Conservation (phyloP, 2,888 invertebrate genomes). For the Andricus curvator region DNA sequence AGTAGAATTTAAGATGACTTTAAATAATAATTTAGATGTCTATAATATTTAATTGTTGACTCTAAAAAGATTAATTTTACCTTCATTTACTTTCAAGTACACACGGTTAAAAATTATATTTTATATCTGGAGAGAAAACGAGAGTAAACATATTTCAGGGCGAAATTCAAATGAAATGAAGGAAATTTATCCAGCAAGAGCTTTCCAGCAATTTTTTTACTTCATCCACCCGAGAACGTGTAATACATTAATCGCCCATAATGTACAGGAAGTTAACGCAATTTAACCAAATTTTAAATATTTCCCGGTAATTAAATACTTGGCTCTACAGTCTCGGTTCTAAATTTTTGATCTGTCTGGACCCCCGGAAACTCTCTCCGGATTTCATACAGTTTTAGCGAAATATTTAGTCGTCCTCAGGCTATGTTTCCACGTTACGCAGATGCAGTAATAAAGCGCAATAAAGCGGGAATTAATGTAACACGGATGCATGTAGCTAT, state of each 20-base stretch:
- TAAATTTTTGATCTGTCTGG: constrained; percentile 17
- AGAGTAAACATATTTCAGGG: background rate
- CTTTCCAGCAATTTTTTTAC: background rate
- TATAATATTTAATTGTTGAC: background rate
- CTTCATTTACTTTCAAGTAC: background rate
- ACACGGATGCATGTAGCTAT: constrained; percentile 29
- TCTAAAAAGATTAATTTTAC: background rate
- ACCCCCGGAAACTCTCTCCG: constrained; percentile 6
- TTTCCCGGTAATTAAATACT: constrained; percentile 25
- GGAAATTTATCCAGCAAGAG: background rate
- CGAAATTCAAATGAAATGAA: background rate
- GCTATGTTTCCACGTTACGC: background rate
- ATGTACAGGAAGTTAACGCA: background rate
- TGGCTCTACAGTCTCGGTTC: constrained; percentile 1
- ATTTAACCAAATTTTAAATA: constrained; percentile 1
- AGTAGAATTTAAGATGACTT: too few species aligned
- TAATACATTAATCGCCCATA: background rate
- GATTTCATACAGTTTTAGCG: background rate
- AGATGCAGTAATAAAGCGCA: constrained; percentile 29
- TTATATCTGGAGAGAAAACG: background rate
- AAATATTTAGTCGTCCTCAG: constrained; percentile 20
- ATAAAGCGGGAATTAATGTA: constrained; percentile 39
- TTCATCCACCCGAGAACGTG: background rate
- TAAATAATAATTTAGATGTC: too few species aligned
- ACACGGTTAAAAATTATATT: background rate